Percentiles rank a stretch among this genome's conserved stretches.
These are phyloP conservation scores for Zoanthus solanderi DNA, from an alignment of 92 coral and sea anemone genomes.

Conservation along the genomic window DNA sequence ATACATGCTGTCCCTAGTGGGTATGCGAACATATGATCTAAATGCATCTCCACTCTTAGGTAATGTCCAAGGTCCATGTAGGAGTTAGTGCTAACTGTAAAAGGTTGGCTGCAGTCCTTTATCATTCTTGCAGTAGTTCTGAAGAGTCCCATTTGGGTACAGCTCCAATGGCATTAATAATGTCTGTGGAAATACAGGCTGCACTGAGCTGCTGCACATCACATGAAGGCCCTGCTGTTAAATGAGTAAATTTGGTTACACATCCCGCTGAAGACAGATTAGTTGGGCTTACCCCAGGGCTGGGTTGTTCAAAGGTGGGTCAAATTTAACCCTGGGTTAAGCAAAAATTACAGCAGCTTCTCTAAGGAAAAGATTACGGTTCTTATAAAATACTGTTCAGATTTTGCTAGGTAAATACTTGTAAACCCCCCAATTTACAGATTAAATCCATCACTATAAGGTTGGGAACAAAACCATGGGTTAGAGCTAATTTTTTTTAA, in stretches of 20 bases:
- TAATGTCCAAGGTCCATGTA: constrained; percentile 56
- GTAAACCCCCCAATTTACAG: too few species aligned
- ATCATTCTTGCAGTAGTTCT: constrained; percentile 25
- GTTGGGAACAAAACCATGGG: too few species aligned
- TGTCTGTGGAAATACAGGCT: constrained; percentile 45
- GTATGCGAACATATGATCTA: constrained; percentile 49
- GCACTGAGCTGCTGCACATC: constrained; percentile 61
- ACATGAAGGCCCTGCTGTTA: constrained; percentile 41
- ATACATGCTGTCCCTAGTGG: constrained; percentile 44
- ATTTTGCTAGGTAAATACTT: too few species aligned
- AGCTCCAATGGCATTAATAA: constrained; percentile 46
- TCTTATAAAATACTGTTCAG: too few species aligned
- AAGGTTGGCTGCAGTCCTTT: constrained; percentile 45
- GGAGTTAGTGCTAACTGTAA: constrained; percentile 17
- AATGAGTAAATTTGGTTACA: constrained; percentile 21
- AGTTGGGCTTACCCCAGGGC: constrained; percentile 15
- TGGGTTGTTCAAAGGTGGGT: too few species aligned
- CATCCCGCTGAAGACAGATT: constrained; percentile 22
- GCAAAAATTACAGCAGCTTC: too few species aligned
- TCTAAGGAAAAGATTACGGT: too few species aligned
- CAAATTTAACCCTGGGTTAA: too few species aligned
- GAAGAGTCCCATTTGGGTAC: constrained; percentile 50
- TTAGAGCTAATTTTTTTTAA: too few species aligned
- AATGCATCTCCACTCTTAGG: constrained; percentile 3
- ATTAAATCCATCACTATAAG: too few species aligned